Conservation (phyloP, 2,113 vertebrate species). For the Thomomys bottae region DNA sequence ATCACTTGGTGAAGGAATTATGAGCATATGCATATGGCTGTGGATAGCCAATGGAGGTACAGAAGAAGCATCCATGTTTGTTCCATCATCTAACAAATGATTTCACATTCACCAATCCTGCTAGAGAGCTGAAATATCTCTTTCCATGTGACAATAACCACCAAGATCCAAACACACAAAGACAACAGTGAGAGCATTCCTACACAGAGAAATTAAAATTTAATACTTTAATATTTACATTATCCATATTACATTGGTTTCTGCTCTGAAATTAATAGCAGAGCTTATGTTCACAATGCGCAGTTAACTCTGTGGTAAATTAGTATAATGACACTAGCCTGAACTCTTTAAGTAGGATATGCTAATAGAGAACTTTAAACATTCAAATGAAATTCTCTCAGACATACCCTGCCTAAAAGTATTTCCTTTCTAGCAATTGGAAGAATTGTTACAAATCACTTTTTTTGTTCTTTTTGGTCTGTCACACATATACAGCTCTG, state of each 20-base stretch:
- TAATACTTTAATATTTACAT: not conserved
- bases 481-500: not conserved
- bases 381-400: not conserved
- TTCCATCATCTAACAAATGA: too few species aligned
- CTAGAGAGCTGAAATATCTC: not conserved
- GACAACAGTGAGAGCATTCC: not conserved
- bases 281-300: not conserved
- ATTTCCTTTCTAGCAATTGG: not conserved
- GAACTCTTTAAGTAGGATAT: not conserved
- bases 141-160: not conserved
- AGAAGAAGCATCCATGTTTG: too few species aligned
- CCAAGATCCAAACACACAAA: not conserved
- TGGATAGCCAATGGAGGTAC: too few species aligned
- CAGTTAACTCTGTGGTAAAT: not conserved
- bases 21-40: too few species aligned
- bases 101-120: too few species aligned
- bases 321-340: not conserved
- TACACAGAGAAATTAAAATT: not conserved
- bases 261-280: not conserved
- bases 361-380: not conserved
- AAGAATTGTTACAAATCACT: not conserved
- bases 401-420: not conserved
- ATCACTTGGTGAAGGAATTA: too few species aligned
- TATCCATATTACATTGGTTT: not conserved
- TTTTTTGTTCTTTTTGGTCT: not conserved